Evolutionary conservation across 2,113 vertebrate species (phyloP), one percentile per base, ranked within the genome.

Genomic region (Boulengeromyrus knoepffleri): DNA sequence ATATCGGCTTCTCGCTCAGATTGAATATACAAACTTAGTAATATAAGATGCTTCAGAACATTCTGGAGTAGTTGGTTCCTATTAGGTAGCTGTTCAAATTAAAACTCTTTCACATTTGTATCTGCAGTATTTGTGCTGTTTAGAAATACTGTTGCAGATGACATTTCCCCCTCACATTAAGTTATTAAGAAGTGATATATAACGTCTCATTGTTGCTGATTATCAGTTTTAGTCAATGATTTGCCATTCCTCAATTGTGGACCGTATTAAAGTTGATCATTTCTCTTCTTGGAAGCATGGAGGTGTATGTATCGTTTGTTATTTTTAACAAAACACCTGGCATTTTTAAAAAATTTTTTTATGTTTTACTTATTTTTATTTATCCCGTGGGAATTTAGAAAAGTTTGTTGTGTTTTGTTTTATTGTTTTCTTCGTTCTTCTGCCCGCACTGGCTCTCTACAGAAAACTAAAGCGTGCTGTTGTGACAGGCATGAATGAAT

Each of bases 371-470:
- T 53, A 62, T 84, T 83, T 88, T 90, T 84, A 45, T 90, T 91
- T 58, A 80, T 17, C 86, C 50, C 93, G 89, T 49, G 92, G 93
- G 0, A 49, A 91, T 94, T 95, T 56, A 89, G 47, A n/a, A 50
- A 77, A 1, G 46, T 74, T 31, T 45, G 4, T 91, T 91, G 15
- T 90, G 90, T 93, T 50, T 93, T 31, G 86, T 88, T 52, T 92
- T 88, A 92, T 93, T 52, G 89, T 9, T 89, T 91, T 93, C 94
- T 95, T 47, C 88, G 90, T 95, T 96, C 93, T 53, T 24, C 89
- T 96, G 95, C 96, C 95, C 77, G 89, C 88, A 21, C 91, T 87
- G 90, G 94, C 95, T 93, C 93, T 92, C 91, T 52, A 77, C 90
- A 91, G 90, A 91, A 46, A 21, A 45, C 53, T 53, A 31, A 42